These are phyloP conservation scores for Caenorhabditis wallacei DNA, from an alignment of 2,888 invertebrate genomes.

Conservation along the genomic window DNA sequence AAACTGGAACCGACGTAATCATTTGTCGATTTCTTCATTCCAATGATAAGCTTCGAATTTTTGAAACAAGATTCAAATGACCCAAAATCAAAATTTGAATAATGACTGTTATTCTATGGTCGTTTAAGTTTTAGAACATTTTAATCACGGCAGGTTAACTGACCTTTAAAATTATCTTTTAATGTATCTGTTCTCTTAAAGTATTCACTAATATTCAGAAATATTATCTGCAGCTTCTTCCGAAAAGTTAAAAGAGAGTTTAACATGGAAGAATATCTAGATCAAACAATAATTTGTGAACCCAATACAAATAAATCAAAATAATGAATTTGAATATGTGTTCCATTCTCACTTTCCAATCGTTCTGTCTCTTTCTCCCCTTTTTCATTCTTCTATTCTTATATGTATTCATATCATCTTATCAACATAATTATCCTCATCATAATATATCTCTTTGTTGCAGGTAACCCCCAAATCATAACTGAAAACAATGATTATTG, in stretches of 20 bases:
- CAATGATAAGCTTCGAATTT: not conserved
- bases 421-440: slow-evolving; percentile 28
- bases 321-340: not conserved
- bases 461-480: slow-evolving; percentile 23
- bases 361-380: not conserved
- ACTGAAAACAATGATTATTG: slow-evolving; percentile 48
- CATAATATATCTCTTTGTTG: slow-evolving; percentile 41
- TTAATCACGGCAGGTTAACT: too few species aligned
- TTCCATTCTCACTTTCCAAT: too few species aligned
- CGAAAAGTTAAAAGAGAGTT: too few species aligned
- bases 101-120: too few species aligned
- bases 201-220: too few species aligned
- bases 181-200: too few species aligned
- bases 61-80: not conserved
- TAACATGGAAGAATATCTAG: too few species aligned
- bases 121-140: too few species aligned
- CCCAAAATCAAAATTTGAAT: not conserved
- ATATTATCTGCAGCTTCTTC: too few species aligned
- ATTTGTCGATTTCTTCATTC: not conserved
- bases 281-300: not conserved
- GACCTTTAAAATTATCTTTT: too few species aligned
- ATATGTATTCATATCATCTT: slow-evolving; percentile 22
- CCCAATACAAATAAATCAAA: not conserved
- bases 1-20: not conserved
- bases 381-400: slow-evolving; percentile 1